These are phyloP conservation scores for Eueides isabella DNA, from an alignment of 1,140 invertebrate genomes.

Conservation along the genomic window DNA sequence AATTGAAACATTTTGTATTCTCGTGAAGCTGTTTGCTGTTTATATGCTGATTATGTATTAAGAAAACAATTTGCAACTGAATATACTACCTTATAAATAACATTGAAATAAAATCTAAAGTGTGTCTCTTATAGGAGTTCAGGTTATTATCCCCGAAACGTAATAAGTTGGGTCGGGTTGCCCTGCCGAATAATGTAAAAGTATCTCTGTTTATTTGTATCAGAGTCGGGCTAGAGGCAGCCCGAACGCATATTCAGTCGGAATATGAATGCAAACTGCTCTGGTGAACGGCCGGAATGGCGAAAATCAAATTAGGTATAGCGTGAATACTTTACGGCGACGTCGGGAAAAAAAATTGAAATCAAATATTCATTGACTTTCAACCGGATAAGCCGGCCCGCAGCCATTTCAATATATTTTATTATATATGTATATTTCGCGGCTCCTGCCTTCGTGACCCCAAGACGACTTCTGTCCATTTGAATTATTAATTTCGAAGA, in stretches of 20 bases:
- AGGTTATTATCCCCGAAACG: constrained; percentile 71
- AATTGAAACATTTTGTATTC: not conserved
- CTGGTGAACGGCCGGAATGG: constrained; percentile 74
- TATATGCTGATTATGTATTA: not conserved
- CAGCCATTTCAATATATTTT: constrained; percentile 82
- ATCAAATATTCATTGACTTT: constrained; percentile 82
- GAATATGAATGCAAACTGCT: constrained; percentile 82
- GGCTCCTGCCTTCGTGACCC: constrained; percentile 51
- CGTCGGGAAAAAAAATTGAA: constrained; percentile 81
- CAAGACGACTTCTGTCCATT: constrained; percentile 52
- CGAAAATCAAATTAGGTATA: constrained; percentile 82
- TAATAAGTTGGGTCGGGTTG: constrained; percentile 79
- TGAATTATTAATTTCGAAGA: constrained; percentile 57
- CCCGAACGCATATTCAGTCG: constrained; percentile 78
- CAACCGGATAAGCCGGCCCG: constrained; percentile 80
- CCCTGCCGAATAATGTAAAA: constrained; percentile 75
- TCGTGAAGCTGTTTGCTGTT: not conserved
- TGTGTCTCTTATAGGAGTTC: constrained; percentile 36
- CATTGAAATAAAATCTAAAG: constrained; percentile 20
- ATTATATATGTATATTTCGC: constrained; percentile 77
- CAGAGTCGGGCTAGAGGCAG: constrained; percentile 73
- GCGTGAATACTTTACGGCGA: constrained; percentile 81
- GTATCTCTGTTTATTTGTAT: constrained; percentile 81
- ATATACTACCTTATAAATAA: constrained; percentile 1
- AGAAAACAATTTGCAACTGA: not conserved